These are phyloP conservation scores for Sepiola atlantica DNA, from an alignment of 2,888 invertebrate genomes.

Conservation along the genomic window DNA sequence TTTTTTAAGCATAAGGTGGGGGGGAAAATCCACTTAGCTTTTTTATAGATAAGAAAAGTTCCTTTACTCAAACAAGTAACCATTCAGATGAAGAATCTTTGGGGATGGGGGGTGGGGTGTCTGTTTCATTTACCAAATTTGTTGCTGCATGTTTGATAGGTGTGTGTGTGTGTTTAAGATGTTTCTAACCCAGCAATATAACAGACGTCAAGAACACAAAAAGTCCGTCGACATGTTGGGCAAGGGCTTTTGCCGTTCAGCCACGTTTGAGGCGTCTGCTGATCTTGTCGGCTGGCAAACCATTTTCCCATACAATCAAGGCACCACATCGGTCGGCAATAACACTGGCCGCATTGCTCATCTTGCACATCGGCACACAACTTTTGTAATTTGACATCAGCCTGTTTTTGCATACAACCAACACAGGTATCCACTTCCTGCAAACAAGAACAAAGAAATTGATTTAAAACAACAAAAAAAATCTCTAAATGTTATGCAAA, in stretches of 20 bases:
- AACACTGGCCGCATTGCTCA: conserved; percentile 79
- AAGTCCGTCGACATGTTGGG: conserved; percentile 88
- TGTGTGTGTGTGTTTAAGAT: background rate
- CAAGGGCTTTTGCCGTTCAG: conserved; percentile 88
- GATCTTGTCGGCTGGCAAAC: conserved; percentile 88
- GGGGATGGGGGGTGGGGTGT: too few relatives aligned
- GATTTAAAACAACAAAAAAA: too few relatives aligned
- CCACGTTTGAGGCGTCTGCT: conserved; percentile 84
- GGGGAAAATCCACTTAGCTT: too few relatives aligned
- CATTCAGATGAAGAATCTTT: too few relatives aligned
- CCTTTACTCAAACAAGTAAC: too few relatives aligned
- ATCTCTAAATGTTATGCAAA: too few relatives aligned
- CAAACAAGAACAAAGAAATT: conserved; percentile 51
- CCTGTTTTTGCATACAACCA: conserved; percentile 87
- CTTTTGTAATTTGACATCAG: conserved; percentile 87
- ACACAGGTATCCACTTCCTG: conserved; percentile 88
- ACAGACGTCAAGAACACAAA: conserved; percentile 90
- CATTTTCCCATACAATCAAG: conserved; percentile 79
- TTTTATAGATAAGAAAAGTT: too few relatives aligned
- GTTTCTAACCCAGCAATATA: conserved; percentile 71
- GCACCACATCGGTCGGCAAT: conserved; percentile 93
- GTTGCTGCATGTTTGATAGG: too few relatives aligned
- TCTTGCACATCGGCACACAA: conserved; percentile 78
- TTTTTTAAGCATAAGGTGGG: too few relatives aligned
- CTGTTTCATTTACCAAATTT: too few relatives aligned